These are phyloP conservation scores for Drosophila neonasuta DNA, from an alignment of 2,888 invertebrate genomes.

Conservation along the genomic window DNA sequence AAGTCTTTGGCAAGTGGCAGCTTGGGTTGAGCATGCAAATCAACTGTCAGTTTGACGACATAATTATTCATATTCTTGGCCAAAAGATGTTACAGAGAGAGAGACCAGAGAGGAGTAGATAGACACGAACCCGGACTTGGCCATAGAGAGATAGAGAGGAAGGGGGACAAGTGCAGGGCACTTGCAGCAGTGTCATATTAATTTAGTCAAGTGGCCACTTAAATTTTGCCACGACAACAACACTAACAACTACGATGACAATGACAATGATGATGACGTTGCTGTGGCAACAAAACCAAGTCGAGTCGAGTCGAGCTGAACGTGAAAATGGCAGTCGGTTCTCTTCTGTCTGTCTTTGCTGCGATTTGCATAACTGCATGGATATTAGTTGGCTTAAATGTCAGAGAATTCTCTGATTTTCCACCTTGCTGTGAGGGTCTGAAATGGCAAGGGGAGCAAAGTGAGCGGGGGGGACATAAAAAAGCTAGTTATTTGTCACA, in stretches of 20 bases:
- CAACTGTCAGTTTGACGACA: conserved; percentile 60
- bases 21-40: conserved; percentile 62
- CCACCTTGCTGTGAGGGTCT: not conserved
- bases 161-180: conserved; percentile 60
- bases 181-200: conserved; percentile 74
- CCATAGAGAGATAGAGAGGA: too few relatives aligned
- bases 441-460: not conserved
- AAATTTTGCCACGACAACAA: conserved; percentile 65
- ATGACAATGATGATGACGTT: conserved; percentile 30
- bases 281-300: conserved; percentile 10
- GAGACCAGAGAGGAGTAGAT: conserved; percentile 8
- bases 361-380: conserved; percentile 71
- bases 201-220: conserved; percentile 77
- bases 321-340: conserved; percentile 62
- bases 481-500: conserved; percentile 14
- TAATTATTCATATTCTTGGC: conserved; percentile 73
- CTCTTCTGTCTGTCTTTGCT: conserved; percentile 27
- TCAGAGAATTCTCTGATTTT: conserved; percentile 42
- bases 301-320: conserved; percentile 31
- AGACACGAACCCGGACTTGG: not conserved
- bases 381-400: conserved; percentile 63
- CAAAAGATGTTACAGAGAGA: conserved; percentile 40
- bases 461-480: not conserved
- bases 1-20: conserved; percentile 40
- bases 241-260: conserved; percentile 12